Base-by-base conservation (phyloP, 2,113 vertebrate genomes). In the Cyprinodon tularosa region DNA sequence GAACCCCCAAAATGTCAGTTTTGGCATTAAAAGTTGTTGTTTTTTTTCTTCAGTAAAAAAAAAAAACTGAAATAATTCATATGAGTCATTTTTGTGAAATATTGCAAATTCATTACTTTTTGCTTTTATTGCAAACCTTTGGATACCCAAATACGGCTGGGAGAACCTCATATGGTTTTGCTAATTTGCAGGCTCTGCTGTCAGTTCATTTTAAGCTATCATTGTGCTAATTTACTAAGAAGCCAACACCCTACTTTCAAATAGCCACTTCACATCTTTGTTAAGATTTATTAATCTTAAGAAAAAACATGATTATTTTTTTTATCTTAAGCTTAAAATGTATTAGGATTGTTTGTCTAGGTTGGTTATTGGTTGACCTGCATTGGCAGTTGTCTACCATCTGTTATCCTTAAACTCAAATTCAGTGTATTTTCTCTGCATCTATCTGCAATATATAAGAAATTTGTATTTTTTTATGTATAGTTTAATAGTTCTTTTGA, bases 111-210 rank as follows among this genome's bases (percentile, higher is more conserved):
- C 29, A 29, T 29, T 29, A 36, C 60, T 62, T 62, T 62, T 62
- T 36, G 11, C 12, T 36, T 29, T 4, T 62, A 4, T 36, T 36
- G 22, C 20, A 62, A 62, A 14, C 39, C 10, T 40, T 50, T 48
- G 12, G 12, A 22, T 60, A 29, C 29, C 42, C 72, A 62, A 68
- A 22, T 20, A 22, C 67, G 71, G 73, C 60, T 77, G n/a, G 61
- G 47, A 84, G 71, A 62, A n/a, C 42, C 68, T 22, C 79, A 77
- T 69, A 45, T 68, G 81, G 42, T 84, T 85, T 79, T 74, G 71
- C 61, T 85, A 82, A 68, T 65, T 72, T 76, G 60, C 61, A 62
- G 65, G 59, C 65, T 68, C 17, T 73, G 47, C 12, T 71, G 66
- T 62, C 64, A 48, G 48, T n/a, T 2, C 45, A 68, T 62, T 2